A percentile compares a stretch with the other conserved stretches of the same genome.
phyloP scores from a whole-genome alignment of 2,888 invertebrate species.

The Cheilosia pagana region DNA sequence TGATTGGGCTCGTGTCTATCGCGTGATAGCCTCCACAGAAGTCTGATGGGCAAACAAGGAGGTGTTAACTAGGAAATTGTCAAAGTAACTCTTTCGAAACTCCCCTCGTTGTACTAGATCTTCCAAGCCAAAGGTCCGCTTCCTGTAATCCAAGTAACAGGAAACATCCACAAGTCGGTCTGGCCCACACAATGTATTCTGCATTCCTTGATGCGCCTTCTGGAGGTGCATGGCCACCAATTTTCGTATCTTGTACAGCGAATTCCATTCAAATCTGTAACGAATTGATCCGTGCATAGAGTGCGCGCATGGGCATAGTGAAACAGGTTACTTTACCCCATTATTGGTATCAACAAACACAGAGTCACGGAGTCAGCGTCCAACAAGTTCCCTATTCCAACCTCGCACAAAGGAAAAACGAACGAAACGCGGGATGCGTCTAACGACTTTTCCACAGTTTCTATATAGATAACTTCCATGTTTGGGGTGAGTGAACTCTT shows the following conservation, averaged over 20 bases:
- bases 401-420: slow-evolving; percentile 7
- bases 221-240: no score
- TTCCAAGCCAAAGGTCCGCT: no score
- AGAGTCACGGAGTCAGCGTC: background rate
- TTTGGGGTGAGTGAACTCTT: slow-evolving; percentile 36
- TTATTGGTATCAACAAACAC: slow-evolving; percentile 30
- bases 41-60: background rate
- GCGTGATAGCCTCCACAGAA: background rate
- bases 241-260: no score
- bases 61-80: background rate
- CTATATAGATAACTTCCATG: slow-evolving; percentile 17
- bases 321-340: slow-evolving; percentile 46
- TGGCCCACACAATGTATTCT: no score
- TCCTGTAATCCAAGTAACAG: no score
- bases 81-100: no score
- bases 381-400: slow-evolving; percentile 19
- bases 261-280: slow-evolving; percentile 21
- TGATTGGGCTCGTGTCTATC: slow-evolving; percentile 21
- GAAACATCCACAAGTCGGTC: no score
- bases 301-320: slow-evolving; percentile 3
- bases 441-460: slow-evolving; percentile 38
- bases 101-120: no score
- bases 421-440: slow-evolving; percentile 41
- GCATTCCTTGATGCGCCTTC: no score
- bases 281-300: slow-evolving; percentile 26